Base-by-base conservation (phyloP, 2,888 invertebrate species). In the Conus canariensis region DNA sequence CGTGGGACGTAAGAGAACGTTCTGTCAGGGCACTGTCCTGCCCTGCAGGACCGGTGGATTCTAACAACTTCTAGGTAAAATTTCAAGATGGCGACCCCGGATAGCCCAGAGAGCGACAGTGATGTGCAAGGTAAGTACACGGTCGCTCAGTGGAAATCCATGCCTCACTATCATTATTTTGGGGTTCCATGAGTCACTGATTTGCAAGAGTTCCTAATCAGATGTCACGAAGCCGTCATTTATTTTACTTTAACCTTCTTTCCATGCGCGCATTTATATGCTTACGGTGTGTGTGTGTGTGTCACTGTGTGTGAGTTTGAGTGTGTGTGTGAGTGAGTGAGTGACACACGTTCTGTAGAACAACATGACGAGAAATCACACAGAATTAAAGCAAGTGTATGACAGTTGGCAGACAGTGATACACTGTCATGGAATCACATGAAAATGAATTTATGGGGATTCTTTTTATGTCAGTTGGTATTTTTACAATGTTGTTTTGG, bases 71-170 rank as follows among this genome's bases (percentile, higher is more conserved):
- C 90, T 88, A 91, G 91, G 91, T 90, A 90, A 91, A 90, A 93
- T 94, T 94, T 93, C 95, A 95, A 95, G 94, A 94, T 95, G 95
- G 95, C 95, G 95, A 94, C 94, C 92, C 93, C 93, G 91, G 93
- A 94, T 92, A 93, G 93, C 92, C 93, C 93, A 91, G 92, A 92
- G 92, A 89, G 89, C 70, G 89, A 89, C 85, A 89, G 56, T 25
- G 93, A 93, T 91, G 93, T 92, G 90, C 94, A 94, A 94, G 94
- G 94, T 94, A 89, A 94, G 92, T 91, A 91, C 90, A 90, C 85
- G 86, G 82, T 83, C 67, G 85, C 85, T 89, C 70, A 89, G 89
- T 88, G 92, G 90, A 88, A 92, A 89, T 90, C 91, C 91, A 83
- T 90, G 59, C 85, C 67, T 85, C 93, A 91, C 92, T 56, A 67